Base-by-base conservation (phyloP, 2,797 vertebrate genomes). In the Neosilurus hyrtlii region DNA sequence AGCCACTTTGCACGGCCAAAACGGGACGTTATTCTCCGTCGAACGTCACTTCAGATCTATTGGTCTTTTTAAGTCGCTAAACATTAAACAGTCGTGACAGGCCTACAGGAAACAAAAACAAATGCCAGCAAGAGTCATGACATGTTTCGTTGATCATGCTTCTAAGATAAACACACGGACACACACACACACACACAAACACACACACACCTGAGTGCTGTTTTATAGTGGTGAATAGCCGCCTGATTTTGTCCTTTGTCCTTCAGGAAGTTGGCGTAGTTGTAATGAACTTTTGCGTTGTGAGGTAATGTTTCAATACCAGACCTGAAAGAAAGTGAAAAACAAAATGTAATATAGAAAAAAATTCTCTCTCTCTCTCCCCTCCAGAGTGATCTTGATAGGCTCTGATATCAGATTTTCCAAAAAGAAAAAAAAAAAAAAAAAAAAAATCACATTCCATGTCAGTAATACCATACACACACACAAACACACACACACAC, bases 261-360 rank as follows among this genome's bases (percentile, higher is more conserved):
- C 87, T 99, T 99, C 89, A 99, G 94, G 88, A 97, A 98, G 90
- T 99, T 99, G 90, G 97, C 98, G 0, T 97, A 99, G 95, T 99
- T 99, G 93, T 99, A 99, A 90, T 99, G 98, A 80, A 98, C 97
- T 94, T 99, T 99, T 90, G 97, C 98, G 0, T 99, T 99, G 91
- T 97, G 96, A 83, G 97, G 97, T 87, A 99, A 91, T 62, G 97
- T 98, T 91, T 96, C 94, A 90, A 99, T 97, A 76, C 98, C 98
- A 85, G 98, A 99, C 90, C 98, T 99, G 90, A 26, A 79, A 3
- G 78, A 12, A 75, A 30, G 9, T 26, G 6, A 2, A 3, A 15
- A 18, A 43, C 15, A 62, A 30, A 26, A 61, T 15, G 67, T 15
- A 26, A 14, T 8, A 30, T 37, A 18, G 30, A 26, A 11, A 37